Conservation (phyloP, 1,140 invertebrate species). For the Conopomorpha cramerella region DNA sequence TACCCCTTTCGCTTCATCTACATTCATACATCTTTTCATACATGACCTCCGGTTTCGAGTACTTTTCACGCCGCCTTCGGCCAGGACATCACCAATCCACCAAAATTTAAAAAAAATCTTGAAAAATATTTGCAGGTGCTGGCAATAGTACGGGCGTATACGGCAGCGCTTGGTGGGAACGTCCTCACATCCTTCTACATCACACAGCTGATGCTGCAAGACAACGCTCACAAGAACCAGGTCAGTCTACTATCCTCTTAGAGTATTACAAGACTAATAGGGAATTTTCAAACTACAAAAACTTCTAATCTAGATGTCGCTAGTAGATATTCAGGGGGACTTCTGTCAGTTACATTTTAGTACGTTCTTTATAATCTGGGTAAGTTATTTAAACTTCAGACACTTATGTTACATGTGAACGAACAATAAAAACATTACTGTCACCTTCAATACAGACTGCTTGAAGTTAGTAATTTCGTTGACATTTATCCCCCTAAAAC, state of each 20-base stretch:
- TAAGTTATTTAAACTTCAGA: not conserved
- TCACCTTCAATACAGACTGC: no score
- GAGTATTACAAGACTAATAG: not conserved
- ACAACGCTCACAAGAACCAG: slow-evolving; percentile 96
- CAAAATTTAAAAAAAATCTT: no score
- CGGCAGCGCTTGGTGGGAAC: slow-evolving; percentile 92
- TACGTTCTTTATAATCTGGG: no score
- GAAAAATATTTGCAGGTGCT: slow-evolving; percentile 62
- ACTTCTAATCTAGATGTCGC: not conserved
- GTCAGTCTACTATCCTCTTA: slow-evolving; percentile 52
- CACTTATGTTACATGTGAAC: not conserved
- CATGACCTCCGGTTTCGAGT: no score
- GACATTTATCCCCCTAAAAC: no score
- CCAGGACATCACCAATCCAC: no score
- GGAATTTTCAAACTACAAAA: no score
- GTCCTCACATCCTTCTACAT: slow-evolving; percentile 93
- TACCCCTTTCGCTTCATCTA: no score
- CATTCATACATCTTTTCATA: no score
- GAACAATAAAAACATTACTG: not conserved
- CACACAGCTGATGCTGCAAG: slow-evolving; percentile 85
- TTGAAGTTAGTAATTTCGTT: no score
- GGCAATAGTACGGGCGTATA: slow-evolving; percentile 90
- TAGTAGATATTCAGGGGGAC: not conserved
- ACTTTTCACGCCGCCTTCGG: no score
- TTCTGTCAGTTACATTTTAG: no score